These are phyloP conservation scores for Acipenser ruthenus DNA, from an alignment of 2,797 vertebrate species.

Conservation along the genomic window DNA sequence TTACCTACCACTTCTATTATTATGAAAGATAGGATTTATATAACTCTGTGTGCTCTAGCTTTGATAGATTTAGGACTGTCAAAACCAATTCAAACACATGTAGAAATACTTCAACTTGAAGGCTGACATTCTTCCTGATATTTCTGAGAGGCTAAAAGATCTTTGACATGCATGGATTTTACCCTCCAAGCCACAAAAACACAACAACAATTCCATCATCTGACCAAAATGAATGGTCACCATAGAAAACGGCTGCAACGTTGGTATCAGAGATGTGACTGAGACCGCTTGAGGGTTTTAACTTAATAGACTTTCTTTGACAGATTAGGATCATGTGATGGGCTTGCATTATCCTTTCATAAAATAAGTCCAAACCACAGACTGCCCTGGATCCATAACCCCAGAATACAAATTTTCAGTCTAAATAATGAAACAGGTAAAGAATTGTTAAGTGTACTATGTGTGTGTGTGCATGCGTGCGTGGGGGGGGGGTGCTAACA, in stretches of 20 bases:
- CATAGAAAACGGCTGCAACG: slow-evolving; percentile 60
- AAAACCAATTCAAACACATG: slow-evolving; percentile 21
- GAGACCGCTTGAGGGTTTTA: slow-evolving; percentile 60
- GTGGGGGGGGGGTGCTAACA: no score
- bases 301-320: slow-evolving; percentile 61
- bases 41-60: slow-evolving; percentile 2
- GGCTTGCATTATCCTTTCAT: slow-evolving; percentile 59
- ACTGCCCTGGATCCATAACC: slow-evolving; percentile 59
- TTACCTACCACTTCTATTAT: slow-evolving; percentile 4
- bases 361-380: slow-evolving; percentile 62
- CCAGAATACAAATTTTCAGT: slow-evolving; percentile 47
- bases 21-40: slow-evolving; percentile 5
- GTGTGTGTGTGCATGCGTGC: no score
- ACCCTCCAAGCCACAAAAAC: slow-evolving; percentile 62
- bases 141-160: slow-evolving; percentile 63
- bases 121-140: slow-evolving; percentile 51
- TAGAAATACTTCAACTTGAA: slow-evolving; percentile 29
- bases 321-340: slow-evolving; percentile 57
- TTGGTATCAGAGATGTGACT: slow-evolving; percentile 55
- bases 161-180: slow-evolving; percentile 75
- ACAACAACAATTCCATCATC: slow-evolving; percentile 58
- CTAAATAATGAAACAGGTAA: slow-evolving; percentile 22
- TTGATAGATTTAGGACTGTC: slow-evolving; percentile 23
- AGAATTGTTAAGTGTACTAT: no score
- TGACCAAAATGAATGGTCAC: slow-evolving; percentile 69